A percentile compares a stretch with the other conserved stretches of the same genome.
Evolutionary conservation across 2,113 vertebrate genomes (phyloP).

Genomic region (Sapayoa aenigma): DNA sequence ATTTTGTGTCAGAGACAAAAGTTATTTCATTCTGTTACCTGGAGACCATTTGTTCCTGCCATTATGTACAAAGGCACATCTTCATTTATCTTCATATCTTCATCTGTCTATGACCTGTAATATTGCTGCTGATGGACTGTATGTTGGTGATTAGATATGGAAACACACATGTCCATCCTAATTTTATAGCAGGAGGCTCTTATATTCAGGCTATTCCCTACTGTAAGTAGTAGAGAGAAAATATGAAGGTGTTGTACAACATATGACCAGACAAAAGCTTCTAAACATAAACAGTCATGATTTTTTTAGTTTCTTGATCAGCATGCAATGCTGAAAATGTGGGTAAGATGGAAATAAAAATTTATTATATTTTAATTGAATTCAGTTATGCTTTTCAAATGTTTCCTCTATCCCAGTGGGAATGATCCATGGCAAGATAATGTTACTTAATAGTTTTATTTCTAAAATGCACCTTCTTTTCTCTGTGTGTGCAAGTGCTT

Average conservation of each 20-base stretch:
- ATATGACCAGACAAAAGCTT: neutral
- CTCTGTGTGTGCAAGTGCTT: constrained; percentile 22
- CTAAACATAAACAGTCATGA: neutral
- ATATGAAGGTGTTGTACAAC: neutral
- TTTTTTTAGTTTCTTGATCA: constrained; percentile 23
- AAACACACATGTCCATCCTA: neutral
- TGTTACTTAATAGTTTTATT: constrained; percentile 63
- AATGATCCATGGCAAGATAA: constrained; percentile 52
- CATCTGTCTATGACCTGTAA: neutral
- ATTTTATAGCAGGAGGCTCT: neutral
- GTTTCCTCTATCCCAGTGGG: constrained; percentile 22
- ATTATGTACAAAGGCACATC: neutral
- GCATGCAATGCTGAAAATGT: neutral
- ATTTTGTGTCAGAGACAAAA: neutral
- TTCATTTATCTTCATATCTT: neutral
- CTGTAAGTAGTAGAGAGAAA: neutral
- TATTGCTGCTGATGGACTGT: neutral
- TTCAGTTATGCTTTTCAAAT: constrained; percentile 41
- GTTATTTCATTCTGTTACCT: neutral
- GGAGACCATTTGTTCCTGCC: neutral
- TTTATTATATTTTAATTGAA: constrained; percentile 38
- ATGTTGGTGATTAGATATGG: neutral
- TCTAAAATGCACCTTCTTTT: constrained; percentile 49
- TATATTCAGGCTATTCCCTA: neutral
- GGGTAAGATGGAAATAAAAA: neutral